Evolutionary conservation across 2,888 invertebrate species (phyloP).

Genomic region (Trimorus sp.): DNA sequence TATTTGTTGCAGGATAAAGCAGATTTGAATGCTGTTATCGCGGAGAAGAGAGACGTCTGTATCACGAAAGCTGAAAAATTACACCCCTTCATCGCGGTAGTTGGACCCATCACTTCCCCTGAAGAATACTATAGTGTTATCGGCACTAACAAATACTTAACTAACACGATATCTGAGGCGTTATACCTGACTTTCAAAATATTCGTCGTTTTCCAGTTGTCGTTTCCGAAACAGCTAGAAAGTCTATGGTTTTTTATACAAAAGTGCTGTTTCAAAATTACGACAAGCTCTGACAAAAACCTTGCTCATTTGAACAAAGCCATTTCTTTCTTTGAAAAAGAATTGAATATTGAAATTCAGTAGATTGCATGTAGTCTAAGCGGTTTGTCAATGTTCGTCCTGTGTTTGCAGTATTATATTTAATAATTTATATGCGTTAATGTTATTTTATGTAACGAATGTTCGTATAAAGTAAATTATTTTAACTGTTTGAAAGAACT

Average conservation of each 20-base stretch:
- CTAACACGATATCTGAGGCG: neutral
- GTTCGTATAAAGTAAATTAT: neutral
- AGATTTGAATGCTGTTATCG: neutral
- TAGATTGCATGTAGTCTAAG: neutral
- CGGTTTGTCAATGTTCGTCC: neutral
- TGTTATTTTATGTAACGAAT: neutral
- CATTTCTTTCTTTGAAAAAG: neutral
- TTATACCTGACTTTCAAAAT: neutral
- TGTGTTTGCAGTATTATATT: neutral
- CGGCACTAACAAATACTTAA: neutral
- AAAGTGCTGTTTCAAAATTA: neutral
- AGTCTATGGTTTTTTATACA: neutral
- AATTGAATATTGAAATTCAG: neutral
- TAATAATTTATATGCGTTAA: no score
- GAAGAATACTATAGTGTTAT: slow-evolving; percentile 4
- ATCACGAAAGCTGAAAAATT: neutral
- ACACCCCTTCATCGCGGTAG: slow-evolving; percentile 7
- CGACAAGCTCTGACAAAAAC: neutral
- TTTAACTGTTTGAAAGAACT: neutral
- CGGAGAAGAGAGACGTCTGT: neutral
- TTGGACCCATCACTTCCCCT: neutral
- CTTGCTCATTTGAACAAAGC: neutral
- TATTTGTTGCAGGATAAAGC: neutral
- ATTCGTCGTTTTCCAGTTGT: neutral
- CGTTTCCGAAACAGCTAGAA: neutral